These are phyloP conservation scores for Arrhopalites spinosus DNA, from an alignment of 2,888 invertebrate species.

Conservation along the genomic window DNA sequence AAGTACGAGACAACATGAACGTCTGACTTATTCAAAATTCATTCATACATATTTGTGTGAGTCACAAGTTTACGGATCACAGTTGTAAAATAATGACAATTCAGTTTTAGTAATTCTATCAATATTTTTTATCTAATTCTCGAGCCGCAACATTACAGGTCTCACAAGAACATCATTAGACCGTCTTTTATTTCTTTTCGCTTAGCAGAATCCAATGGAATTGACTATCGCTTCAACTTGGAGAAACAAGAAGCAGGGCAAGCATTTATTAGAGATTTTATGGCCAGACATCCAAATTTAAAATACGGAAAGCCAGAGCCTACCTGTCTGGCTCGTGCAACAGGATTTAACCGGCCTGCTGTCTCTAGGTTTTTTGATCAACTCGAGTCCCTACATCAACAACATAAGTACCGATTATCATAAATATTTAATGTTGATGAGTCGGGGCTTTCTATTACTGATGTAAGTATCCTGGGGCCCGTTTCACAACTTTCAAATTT, in stretches of 20 bases:
- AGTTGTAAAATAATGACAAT: no score
- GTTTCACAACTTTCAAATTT: no score
- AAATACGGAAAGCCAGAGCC: not conserved
- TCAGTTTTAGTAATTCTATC: not conserved
- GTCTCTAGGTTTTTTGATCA: not conserved
- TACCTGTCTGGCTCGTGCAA: not conserved
- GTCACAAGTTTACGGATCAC: no score
- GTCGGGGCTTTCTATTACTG: conserved; percentile 31
- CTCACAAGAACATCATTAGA: not conserved
- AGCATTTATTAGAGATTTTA: not conserved
- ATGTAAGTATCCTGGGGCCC: not conserved
- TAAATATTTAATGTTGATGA: conserved; percentile 39
- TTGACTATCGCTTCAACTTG: not conserved
- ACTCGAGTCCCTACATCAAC: not conserved
- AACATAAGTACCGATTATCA: not conserved
- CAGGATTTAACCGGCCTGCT: not conserved
- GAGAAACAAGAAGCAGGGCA: not conserved
- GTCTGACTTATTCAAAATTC: no score
- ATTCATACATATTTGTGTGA: no score
- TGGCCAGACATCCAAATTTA: not conserved
- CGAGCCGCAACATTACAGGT: no score
- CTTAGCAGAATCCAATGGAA: not conserved
- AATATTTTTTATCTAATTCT: not conserved
- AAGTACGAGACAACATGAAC: no score
- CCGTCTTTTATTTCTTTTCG: no score